phyloP scores from a whole-genome alignment of 2,888 invertebrate species.

The Heliconius sara region DNA sequence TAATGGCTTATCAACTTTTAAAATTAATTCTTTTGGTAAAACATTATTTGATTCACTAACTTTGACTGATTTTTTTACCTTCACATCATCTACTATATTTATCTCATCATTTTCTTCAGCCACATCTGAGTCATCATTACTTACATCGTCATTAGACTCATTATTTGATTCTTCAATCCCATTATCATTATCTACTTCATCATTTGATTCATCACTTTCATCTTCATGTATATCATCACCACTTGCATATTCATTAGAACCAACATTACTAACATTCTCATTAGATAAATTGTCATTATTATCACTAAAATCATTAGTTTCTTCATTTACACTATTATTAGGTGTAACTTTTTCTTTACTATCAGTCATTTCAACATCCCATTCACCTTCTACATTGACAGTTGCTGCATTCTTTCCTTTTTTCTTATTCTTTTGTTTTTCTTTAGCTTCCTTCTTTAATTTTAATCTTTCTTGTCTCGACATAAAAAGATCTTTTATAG shows the following conservation, averaged over 20 bases:
- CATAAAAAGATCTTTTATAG: slow-evolving; percentile 76
- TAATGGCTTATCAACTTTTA: slow-evolving; percentile 34
- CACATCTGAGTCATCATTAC: slow-evolving; percentile 23
- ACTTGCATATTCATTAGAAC: slow-evolving; percentile 28
- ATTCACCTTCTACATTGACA: slow-evolving; percentile 64
- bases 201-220: slow-evolving; percentile 41
- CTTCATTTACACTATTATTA: slow-evolving; percentile 19
- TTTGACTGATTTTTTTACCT: slow-evolving; percentile 32
- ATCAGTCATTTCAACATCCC: slow-evolving; percentile 63
- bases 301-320: slow-evolving; percentile 32
- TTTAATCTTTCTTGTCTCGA: slow-evolving; percentile 73
- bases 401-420: slow-evolving; percentile 52
- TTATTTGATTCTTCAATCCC: slow-evolving; percentile 39
- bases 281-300: slow-evolving; percentile 23
- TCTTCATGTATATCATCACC: slow-evolving; percentile 27
- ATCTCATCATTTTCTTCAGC: slow-evolving; percentile 37
- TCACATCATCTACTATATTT: slow-evolving; percentile 26
- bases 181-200: slow-evolving; percentile 30
- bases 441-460: slow-evolving; percentile 71
- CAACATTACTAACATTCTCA: slow-evolving; percentile 20
- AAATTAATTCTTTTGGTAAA: slow-evolving; percentile 39
- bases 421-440: slow-evolving; percentile 64
- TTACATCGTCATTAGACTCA: slow-evolving; percentile 41
- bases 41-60: slow-evolving; percentile 28
- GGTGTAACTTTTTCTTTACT: slow-evolving; percentile 35